Evolutionary conservation across 92 coral and sea anemone species (phyloP).

Genomic region (Zoanthus solanderi): DNA sequence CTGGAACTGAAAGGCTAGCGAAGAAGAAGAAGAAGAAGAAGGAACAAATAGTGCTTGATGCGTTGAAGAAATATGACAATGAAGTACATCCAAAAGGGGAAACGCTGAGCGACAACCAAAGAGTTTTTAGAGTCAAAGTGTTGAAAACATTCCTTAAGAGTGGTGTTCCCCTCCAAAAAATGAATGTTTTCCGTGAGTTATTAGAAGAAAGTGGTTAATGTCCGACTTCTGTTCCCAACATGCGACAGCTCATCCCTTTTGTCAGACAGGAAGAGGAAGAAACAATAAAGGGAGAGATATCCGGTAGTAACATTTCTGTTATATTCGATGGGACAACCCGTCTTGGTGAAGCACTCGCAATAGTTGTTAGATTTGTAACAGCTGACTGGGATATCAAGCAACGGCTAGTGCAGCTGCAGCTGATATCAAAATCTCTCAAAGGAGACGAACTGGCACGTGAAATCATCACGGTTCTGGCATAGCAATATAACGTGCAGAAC

Average conservation of each 20-base stretch:
- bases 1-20: constrained; percentile 56
- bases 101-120: constrained; percentile 63
- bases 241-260: constrained; percentile 68
- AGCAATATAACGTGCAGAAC: constrained; percentile 48
- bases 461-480: constrained; percentile 34
- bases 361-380: constrained; percentile 65
- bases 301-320: constrained; percentile 57
- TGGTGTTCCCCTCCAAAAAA: constrained; percentile 46
- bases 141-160: constrained; percentile 63
- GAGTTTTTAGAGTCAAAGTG: constrained; percentile 54
- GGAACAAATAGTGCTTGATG: constrained; percentile 51
- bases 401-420: constrained; percentile 60
- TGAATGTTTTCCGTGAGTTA: constrained; percentile 60
- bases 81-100: constrained; percentile 67
- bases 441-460: constrained; percentile 60
- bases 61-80: constrained; percentile 62
- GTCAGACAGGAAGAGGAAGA: constrained; percentile 65
- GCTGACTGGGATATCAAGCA: constrained; percentile 65
- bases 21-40: constrained; percentile 34
- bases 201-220: constrained; percentile 66
- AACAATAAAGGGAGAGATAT: constrained; percentile 62
- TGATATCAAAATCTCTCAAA: constrained; percentile 53
- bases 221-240: constrained; percentile 63
- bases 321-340: constrained; percentile 67
- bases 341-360: constrained; percentile 66